These are phyloP conservation scores for Grapholita molesta DNA, from an alignment of 1,140 invertebrate species.

Conservation along the genomic window DNA sequence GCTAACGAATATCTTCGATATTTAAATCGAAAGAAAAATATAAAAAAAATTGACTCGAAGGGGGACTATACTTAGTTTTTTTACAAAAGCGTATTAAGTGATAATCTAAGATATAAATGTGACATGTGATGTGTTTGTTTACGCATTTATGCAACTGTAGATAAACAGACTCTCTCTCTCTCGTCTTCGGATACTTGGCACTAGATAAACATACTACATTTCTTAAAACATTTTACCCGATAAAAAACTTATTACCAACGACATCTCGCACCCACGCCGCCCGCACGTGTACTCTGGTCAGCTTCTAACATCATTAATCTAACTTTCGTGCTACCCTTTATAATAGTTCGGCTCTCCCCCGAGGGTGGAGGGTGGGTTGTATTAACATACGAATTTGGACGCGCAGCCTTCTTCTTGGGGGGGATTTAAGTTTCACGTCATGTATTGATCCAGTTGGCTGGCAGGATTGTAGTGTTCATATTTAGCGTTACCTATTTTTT, in stretches of 20 bases:
- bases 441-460: constrained; percentile 68
- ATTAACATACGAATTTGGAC: constrained; percentile 75
- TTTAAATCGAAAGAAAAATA: too few species aligned
- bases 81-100: too few species aligned
- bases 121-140: too few species aligned
- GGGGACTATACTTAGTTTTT: too few species aligned
- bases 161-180: too few species aligned
- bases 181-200: too few species aligned
- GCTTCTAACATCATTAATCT: constrained; percentile 77
- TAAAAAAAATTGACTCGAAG: too few species aligned
- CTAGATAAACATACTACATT: too few species aligned
- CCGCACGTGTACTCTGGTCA: constrained; percentile 56
- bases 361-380: constrained; percentile 38
- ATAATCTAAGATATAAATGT: too few species aligned
- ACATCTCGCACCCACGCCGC: constrained; percentile 23
- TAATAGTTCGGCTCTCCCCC: constrained; percentile 71
- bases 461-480: constrained; percentile 32
- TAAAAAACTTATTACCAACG: background rate
- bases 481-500: background rate
- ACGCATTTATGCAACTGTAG: too few species aligned
- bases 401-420: constrained; percentile 64
- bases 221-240: background rate
- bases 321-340: constrained; percentile 77
- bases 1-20: too few species aligned
- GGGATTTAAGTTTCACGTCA: constrained; percentile 72